Evolutionary conservation across 37 sponge, comb jelly and placozoan genomes (phyloP).

Genomic region (Lycopodina hypogea): DNA sequence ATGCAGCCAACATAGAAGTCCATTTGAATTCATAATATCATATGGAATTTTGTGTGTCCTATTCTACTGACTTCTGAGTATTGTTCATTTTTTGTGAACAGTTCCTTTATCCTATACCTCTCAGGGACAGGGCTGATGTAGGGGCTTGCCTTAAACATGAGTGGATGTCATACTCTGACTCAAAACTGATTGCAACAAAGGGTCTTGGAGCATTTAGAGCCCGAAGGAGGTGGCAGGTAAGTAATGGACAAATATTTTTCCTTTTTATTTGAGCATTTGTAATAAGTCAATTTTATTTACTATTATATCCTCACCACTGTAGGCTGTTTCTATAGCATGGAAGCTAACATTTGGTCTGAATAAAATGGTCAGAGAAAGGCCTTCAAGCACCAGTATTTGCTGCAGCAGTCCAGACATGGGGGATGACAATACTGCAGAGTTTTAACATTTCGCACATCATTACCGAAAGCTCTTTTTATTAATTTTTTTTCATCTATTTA

Average conservation of each 20-base stretch:
- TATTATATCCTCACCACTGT: too few species aligned
- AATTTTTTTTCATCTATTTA: too few species aligned
- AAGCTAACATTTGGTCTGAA: too few species aligned
- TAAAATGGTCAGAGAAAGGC: not conserved
- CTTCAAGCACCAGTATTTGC: too few species aligned
- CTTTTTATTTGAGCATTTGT: too few species aligned
- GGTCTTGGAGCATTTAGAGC: not conserved
- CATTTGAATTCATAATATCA: not conserved
- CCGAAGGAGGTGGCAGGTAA: slow-evolving; percentile 6
- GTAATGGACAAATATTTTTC: not conserved
- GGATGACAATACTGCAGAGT: too few species aligned
- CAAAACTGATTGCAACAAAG: not conserved
- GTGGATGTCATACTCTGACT: not conserved
- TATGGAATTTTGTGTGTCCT: not conserved
- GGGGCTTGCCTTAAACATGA: not conserved
- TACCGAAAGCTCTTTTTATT: too few species aligned
- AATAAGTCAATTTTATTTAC: too few species aligned
- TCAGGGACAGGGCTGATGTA: not conserved
- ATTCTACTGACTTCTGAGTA: not conserved
- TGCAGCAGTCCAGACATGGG: too few species aligned
- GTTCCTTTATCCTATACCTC: not conserved
- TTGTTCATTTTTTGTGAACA: not conserved
- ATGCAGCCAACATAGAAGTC: too few species aligned
- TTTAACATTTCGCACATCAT: too few species aligned
- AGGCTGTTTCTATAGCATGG: too few species aligned